Base-by-base conservation (phyloP, 2,797 vertebrate species). In the Dipus sagitta region DNA sequence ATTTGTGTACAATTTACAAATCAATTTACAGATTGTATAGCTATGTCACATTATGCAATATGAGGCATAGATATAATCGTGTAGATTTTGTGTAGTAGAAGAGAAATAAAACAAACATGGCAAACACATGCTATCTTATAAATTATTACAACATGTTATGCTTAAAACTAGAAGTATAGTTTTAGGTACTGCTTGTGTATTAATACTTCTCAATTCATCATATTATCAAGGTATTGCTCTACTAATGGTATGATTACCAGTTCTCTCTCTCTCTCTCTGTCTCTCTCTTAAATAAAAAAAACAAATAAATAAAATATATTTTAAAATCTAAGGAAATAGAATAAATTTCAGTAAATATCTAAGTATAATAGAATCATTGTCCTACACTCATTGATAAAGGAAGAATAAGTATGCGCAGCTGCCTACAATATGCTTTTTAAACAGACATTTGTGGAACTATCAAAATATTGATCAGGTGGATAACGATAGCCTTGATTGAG, bases 401-500 rank as follows among this genome's bases (percentile, higher is more conserved):
- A 82, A 86, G 14, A 88, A 82, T 86, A 86, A 90, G 80, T 8
- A 65, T 74, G 26, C 12, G 8, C 10, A 76, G 52, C 32, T 62
- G 14, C 71, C 62, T 64, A 32, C 72, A 80, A 3, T 65, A 70
- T 93, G 89, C 83, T 84, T 75, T 42, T 90, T 84, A 30, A 92
- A 64, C 64, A 91, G 42, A 92, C 52, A 6, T 90, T 94, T 85
- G 17, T 84, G 82, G 34, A 92, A 68, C 54, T 92, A 28, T 64
- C 24, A 38, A 94, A 88, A 62, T 65, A 78, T 78, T 30, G 60
- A 54, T 92, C 54, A 42, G 75, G 32, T 91, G 28, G 58, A 11
- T 80, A 79, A 86, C 67, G 70, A 81, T 28, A 47, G 6, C 30
- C 77, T 92, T 90, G n/a, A 64, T 47, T 74, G 24, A 3, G 12